Base-by-base conservation (phyloP, 2,888 invertebrate species). In the Pseudolycoriella hygida region DNA sequence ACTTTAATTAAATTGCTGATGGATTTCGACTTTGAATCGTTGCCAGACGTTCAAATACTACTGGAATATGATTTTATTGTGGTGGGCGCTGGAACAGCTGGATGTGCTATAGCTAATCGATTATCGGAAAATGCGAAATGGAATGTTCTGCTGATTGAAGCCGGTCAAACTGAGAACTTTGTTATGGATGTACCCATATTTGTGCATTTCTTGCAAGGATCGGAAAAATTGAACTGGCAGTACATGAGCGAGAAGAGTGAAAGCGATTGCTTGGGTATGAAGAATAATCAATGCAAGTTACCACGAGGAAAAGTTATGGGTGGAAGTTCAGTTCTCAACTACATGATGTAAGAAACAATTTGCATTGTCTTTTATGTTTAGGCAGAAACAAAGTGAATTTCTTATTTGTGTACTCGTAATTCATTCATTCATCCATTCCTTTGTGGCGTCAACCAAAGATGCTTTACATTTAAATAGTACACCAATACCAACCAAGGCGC, bases 61-160 rank as follows among this genome's bases (percentile, higher is more conserved):
- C 4, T 3, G 6, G 84, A 85, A 56, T 88, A 89, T 59, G 89
- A 89, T 58, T 88, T 88, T 56, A 70, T 89, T 19, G 72, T 88
- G 2, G 71, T 89, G 3, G 89, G 89, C 3, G 87, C 82, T 2
- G 92, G 92, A 1, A 87, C 88, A 0, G 90, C 6, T 72, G 44
- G 44, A 14, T 44, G 44, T 37, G 32, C 15, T 2, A n/a, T 44
- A 19, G 76, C 77, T 1, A 76, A 72, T 55, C 65, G 77, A n/a
- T 58, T 77, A 3, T 68, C 72, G 2, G 75, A 76, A 55, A 67
- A 70, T 48, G 60, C 65, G 1, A 58, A 66, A 41, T 73, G 72
- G 71, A 69, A 62, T 30, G 62, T 76, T 1, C 57, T 77, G 1
- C 58, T 77, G 0, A 50, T 77, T n/a, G 77, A 77, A 58, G 71